A percentile compares a stretch with the other conserved stretches of the same genome.
phyloP scores from a whole-genome alignment of 1,140 invertebrate genomes.

The Rhopalosiphum maidis region DNA sequence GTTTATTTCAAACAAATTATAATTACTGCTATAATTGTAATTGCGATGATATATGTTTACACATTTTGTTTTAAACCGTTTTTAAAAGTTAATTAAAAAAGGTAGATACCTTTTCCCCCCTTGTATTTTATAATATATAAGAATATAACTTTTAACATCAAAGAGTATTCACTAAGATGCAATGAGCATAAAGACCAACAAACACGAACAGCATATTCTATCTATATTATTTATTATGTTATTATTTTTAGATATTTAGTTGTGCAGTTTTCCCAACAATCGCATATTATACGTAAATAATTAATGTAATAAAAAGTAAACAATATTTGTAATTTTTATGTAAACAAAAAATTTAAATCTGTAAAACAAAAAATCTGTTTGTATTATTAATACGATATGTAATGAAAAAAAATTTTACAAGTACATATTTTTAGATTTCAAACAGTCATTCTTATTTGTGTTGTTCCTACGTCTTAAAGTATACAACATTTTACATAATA shows the following conservation, averaged over 20 bases:
- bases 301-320: neutral
- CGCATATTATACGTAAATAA: neutral
- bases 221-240: neutral
- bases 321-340: neutral
- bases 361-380: neutral
- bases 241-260: neutral
- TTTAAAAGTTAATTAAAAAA: slow-evolving; percentile 20
- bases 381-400: neutral
- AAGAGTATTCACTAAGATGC: neutral
- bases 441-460: neutral
- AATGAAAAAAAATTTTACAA: neutral
- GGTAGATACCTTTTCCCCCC: neutral
- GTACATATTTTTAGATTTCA: neutral
- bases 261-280: neutral
- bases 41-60: neutral
- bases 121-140: neutral
- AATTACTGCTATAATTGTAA: neutral
- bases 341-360: neutral
- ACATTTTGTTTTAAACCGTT: neutral
- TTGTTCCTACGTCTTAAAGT: neutral
- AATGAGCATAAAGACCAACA: neutral
- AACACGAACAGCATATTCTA: neutral
- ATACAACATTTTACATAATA: neutral
- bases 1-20: neutral
- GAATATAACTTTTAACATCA: neutral